Percentiles rank a stretch among this genome's conserved stretches.
phyloP scores from a whole-genome alignment of 2,113 vertebrate species.

The Megalops atlanticus region DNA sequence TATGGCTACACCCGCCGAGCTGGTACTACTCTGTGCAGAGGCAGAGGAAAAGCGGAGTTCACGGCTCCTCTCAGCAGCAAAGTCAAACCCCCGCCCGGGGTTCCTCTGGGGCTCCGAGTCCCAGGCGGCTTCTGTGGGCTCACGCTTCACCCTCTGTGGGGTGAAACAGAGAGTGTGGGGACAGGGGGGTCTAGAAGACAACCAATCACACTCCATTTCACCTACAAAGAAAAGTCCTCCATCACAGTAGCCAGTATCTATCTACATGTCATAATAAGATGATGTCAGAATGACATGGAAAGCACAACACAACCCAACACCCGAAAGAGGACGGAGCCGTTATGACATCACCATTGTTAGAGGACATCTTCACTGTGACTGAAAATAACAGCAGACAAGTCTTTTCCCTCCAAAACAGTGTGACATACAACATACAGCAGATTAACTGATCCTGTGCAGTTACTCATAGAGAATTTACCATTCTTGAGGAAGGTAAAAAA shows the following conservation, averaged over 20 bases:
- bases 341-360: background rate
- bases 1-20: no score
- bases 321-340: background rate
- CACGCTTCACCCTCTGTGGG: background rate
- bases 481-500: constrained; percentile 58
- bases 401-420: background rate
- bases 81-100: constrained; percentile 47
- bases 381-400: background rate
- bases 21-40: constrained; percentile 15
- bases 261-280: background rate
- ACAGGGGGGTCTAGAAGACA: no score
- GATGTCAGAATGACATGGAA: background rate
- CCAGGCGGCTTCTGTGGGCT: background rate
- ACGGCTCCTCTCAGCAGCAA: constrained; percentile 31
- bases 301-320: no score
- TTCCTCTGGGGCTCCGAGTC: constrained; percentile 40
- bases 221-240: no score
- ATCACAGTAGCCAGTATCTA: no score
- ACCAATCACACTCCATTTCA: background rate
- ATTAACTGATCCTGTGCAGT: background rate
- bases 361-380: background rate
- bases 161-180: background rate
- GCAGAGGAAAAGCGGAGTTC: constrained; percentile 22
- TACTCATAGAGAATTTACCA: constrained; percentile 54
- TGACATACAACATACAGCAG: background rate